Evolutionary conservation across 2,113 vertebrate genomes (phyloP), one percentile per base, ranked within the genome.

Genomic region (Malaclemys terrapin): DNA sequence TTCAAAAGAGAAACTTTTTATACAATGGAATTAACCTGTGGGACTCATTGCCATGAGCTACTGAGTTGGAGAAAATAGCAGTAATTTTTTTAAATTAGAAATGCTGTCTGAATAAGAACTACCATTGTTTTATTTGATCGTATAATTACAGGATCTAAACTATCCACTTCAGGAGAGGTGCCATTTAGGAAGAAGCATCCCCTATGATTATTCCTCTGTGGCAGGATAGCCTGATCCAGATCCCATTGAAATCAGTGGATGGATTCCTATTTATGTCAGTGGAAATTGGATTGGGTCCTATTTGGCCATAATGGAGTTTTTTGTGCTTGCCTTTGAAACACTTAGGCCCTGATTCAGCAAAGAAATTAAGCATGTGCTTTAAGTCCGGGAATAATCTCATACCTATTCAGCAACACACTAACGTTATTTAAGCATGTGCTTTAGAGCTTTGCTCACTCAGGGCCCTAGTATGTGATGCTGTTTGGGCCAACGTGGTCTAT

Each of bases 51-150:
- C 17, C 0, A 0, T 50, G 84, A 88, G 10, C 25, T 25, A 42
- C 38, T 24, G 72, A 12, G 72, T 25, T 19, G 79, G 84, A 96
- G 82, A 83, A 85, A 84, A 91, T 89, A 94, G 27, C 9, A 62
- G 25, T 45, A 52, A 82, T 93, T 35, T 35, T 84, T 93, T 49
- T 31, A 16, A 94, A 91, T 78, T 0, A 85, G 76, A 89, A 59
- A 56, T 89, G 80, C 56, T 52, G 1, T 25, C 14, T 0, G 0
- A 80, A 42, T 35, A 25, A 80, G 38, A 59, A 79, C 16, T 65
- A 53, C 24, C 1, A 80, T 10, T 0, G 0, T 83, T 87, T 75
- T 91, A 57, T 31, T 13, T 2, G 0, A 4, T 87, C 56, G 10
- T 53, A 19, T 88, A 81, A 88, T 95, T 80, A 0, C 0, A 59